These are phyloP conservation scores for Muscicapa striata DNA, from an alignment of 2,797 vertebrate species.

Conservation along the genomic window DNA sequence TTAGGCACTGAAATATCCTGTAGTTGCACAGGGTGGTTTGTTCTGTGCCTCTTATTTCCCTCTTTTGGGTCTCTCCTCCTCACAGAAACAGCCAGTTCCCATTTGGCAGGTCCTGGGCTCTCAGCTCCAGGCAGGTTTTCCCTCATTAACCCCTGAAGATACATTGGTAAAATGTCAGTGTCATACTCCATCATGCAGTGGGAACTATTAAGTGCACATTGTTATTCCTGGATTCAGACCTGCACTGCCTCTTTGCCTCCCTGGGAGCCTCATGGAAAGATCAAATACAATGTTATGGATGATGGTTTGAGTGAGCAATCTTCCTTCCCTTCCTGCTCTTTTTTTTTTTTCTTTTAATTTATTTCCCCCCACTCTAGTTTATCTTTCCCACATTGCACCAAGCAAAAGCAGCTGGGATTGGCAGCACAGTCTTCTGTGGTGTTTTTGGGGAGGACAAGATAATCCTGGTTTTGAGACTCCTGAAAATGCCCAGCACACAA, in stretches of 20 bases:
- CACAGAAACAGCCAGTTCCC: fast-evolving
- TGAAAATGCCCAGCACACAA: not conserved
- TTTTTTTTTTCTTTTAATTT: not conserved
- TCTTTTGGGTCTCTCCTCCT: not conserved
- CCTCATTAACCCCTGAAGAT: not conserved
- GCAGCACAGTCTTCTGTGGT: not conserved
- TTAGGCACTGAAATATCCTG: fast-evolving
- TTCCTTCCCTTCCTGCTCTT: not conserved
- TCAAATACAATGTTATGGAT: not conserved
- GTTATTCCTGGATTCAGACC: constrained; percentile 24
- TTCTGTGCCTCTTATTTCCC: not conserved
- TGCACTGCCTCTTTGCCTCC: not conserved
- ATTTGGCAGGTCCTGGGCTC: not conserved
- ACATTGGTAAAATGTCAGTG: not conserved
- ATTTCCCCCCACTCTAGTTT: not conserved
- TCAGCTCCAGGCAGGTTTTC: not conserved
- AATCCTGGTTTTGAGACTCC: not conserved
- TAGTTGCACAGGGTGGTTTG: not conserved
- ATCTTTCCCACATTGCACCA: not conserved
- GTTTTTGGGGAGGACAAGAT: not conserved
- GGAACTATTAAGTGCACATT: not conserved
- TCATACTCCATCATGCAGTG: not conserved
- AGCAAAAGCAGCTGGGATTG: not conserved
- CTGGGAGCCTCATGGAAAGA: not conserved
- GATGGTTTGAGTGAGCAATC: not conserved